phyloP scores from a whole-genome alignment of 2,888 invertebrate genomes.

The Plebejus argus region DNA sequence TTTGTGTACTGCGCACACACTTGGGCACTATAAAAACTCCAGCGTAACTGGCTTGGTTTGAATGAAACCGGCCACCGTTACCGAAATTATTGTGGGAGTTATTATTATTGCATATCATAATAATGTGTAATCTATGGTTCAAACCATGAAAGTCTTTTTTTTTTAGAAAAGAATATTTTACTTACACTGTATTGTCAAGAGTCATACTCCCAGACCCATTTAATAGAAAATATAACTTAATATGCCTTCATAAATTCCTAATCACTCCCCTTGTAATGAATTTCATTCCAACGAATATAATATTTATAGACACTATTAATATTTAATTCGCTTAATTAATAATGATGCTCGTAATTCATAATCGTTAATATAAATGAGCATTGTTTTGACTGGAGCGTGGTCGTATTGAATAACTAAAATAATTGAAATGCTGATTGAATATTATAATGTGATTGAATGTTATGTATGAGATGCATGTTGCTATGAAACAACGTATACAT shows the following conservation, averaged over 20 bases:
- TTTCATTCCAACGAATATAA: not conserved
- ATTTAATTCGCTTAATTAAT: not conserved
- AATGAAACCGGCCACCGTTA: too few species aligned
- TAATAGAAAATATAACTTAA: not conserved
- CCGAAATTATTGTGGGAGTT: too few species aligned
- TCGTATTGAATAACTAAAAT: not conserved
- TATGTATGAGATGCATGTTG: not conserved
- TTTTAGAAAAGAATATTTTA: too few species aligned
- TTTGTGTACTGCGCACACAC: too few species aligned
- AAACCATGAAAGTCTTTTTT: too few species aligned
- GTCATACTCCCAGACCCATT: not conserved
- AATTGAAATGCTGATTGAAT: not conserved
- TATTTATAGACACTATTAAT: not conserved
- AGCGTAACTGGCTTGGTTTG: too few species aligned
- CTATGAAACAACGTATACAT: not conserved
- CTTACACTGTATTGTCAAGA: too few species aligned
- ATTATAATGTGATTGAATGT: not conserved
- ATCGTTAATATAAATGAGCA: not conserved
- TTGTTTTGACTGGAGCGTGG: not conserved
- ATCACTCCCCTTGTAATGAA: conserved; percentile 24
- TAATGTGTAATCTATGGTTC: too few species aligned
- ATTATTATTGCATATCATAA: too few species aligned
- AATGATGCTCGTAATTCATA: not conserved
- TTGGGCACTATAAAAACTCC: too few species aligned
- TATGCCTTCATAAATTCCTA: not conserved